Conservation (phyloP, 1,140 invertebrate species). For the Campodea augens region DNA sequence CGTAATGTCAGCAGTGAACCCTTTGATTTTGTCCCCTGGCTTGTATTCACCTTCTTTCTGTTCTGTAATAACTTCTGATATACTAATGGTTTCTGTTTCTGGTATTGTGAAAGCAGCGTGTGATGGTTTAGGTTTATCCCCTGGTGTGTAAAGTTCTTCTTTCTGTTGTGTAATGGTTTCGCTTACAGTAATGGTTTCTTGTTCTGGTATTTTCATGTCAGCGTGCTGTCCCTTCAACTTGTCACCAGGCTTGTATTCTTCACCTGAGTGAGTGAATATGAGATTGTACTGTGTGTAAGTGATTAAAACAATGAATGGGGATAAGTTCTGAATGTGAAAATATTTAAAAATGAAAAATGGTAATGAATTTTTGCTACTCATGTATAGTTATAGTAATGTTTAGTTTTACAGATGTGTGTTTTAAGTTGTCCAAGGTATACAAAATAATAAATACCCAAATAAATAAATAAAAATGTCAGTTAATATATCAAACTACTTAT, state of each 20-base stretch:
- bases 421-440: too few species aligned
- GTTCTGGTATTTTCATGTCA: constrained; percentile 17
- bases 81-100: neutral
- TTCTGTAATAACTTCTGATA: neutral
- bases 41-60: constrained; percentile 10
- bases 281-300: too few species aligned
- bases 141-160: neutral
- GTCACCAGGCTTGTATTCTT: constrained; percentile 3
- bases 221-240: constrained; percentile 12
- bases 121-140: neutral
- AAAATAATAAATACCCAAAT: too few species aligned
- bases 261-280: too few species aligned
- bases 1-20: neutral
- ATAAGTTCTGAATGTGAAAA: too few species aligned
- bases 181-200: neutral
- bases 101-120: neutral
- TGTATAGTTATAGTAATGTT: too few species aligned
- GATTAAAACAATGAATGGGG: too few species aligned
- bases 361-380: too few species aligned
- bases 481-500: too few species aligned
- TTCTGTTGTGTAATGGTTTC: neutral
- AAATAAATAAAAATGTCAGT: too few species aligned
- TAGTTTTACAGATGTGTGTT: too few species aligned
- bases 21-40: neutral
- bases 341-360: too few species aligned